Conservation (phyloP, 1,140 invertebrate species). For the Drosophila miranda region DNA sequence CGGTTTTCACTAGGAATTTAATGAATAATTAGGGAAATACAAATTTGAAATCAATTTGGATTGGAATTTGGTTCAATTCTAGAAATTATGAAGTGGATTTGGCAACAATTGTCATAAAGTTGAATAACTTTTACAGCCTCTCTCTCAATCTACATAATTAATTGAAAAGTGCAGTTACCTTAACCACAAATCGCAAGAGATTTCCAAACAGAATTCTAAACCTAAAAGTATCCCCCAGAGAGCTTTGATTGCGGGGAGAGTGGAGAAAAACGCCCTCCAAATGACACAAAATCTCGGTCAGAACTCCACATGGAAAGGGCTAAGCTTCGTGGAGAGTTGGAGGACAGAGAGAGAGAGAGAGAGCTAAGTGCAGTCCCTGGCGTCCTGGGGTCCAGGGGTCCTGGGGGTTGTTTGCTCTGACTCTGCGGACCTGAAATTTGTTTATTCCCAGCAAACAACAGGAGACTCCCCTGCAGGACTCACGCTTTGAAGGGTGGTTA, state of each 20-base stretch:
- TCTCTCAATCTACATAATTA: conserved; percentile 25
- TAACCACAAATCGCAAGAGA: conserved; percentile 28
- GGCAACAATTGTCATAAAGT: not conserved
- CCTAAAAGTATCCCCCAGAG: conserved; percentile 47
- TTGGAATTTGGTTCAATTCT: no score
- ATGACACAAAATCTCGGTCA: conserved; percentile 53
- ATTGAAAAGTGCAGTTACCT: conserved; percentile 32
- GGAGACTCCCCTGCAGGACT: conserved; percentile 3
- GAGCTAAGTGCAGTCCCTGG: conserved; percentile 53
- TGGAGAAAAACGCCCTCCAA: conserved; percentile 24
- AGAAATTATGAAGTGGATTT: no score
- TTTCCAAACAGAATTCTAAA: conserved; percentile 8
- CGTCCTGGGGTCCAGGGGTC: conserved; percentile 34
- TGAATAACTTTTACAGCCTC: not conserved
- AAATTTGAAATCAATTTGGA: no score
- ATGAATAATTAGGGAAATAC: no score
- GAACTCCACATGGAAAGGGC: conserved; percentile 38
- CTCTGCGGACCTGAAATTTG: conserved; percentile 55
- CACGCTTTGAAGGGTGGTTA: conserved; percentile 25
- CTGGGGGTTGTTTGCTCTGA: conserved; percentile 49
- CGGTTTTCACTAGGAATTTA: no score
- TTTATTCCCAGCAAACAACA: conserved; percentile 66
- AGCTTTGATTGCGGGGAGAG: conserved; percentile 42
- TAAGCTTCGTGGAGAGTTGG: conserved; percentile 5
- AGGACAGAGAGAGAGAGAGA: conserved; percentile 3